Evolutionary conservation across 2,888 invertebrate species (phyloP), one percentile per base, ranked within the genome.

Genomic region (Eupithecia centaureata): DNA sequence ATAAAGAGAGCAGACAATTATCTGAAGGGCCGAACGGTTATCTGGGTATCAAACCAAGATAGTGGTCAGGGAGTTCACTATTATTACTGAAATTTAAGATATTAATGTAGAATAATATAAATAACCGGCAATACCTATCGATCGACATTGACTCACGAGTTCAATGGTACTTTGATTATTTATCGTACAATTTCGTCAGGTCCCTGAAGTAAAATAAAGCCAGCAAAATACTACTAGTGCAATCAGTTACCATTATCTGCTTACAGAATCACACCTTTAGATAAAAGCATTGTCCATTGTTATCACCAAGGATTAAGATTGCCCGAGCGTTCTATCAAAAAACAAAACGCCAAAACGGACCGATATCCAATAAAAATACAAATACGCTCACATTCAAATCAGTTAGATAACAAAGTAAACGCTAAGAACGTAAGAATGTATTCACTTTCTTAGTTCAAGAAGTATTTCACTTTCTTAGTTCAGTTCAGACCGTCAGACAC

Each of bases 401-500:
- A 30, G 32, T 63, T 60, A 56, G 27, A 52, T 64, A 65, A 62
- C 61, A 25, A n/a, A n/a, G n/a, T 27, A 27, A 27, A 25, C 27
- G 13, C 52, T 27, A 7, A 27, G 25, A 27, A 13, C 25, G 25
- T 25, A 25, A 51, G 22, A 51, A 27, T 15, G 27, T 15, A 52
- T 27, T 27, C 52, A 47, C 12, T 42, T 12, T 28, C 56, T 57
- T 47, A 47, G 47, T 47, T 47, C 66, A 54, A 18, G 73, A 76
- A 73, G 66, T 70, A 76, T 74, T 80, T 79, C 76, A 80, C 81
- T 85, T 83, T 81, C 79, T 79, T 79, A 75, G 70, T 75, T 75
- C 71, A 56, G 30, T 15, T 54, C 54, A 52, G 52, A 27, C 52
- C 18, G n/a, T 32, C 57, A 68, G 75, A 75, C 76, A 77, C 79